These are phyloP conservation scores for Gibbula magus DNA, from an alignment of 2,888 invertebrate species.

Conservation along the genomic window DNA sequence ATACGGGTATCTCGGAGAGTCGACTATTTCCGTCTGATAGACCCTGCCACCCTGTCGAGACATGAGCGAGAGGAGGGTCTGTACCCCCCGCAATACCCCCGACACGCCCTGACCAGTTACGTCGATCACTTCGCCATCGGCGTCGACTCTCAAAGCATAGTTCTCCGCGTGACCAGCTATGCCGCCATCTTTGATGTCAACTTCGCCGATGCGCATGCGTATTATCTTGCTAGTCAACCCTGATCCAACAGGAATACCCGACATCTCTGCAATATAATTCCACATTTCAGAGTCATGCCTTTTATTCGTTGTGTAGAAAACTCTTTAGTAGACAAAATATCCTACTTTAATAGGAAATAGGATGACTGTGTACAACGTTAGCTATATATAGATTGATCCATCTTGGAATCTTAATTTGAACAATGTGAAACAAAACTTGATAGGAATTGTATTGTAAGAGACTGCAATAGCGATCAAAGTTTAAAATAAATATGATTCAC, in stretches of 20 bases:
- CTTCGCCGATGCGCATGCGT: neutral
- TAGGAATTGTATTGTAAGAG: too few relatives aligned
- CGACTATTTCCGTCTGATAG: slow-evolving; percentile 25
- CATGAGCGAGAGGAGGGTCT: slow-evolving; percentile 33
- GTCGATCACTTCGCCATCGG: slow-evolving; percentile 18
- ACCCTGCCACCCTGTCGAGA: slow-evolving; percentile 33
- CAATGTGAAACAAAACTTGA: too few relatives aligned
- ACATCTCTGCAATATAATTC: neutral
- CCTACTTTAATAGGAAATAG: too few relatives aligned
- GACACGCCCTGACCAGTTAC: slow-evolving; percentile 40
- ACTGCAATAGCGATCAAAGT: too few relatives aligned
- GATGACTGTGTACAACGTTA: too few relatives aligned
- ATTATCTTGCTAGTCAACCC: neutral
- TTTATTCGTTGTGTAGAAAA: too few relatives aligned
- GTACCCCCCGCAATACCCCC: slow-evolving; percentile 41
- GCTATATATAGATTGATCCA: too few relatives aligned
- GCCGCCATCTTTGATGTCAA: neutral
- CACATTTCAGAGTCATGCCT: too few relatives aligned
- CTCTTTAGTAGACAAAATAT: too few relatives aligned
- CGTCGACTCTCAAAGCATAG: slow-evolving; percentile 34
- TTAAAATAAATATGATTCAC: too few relatives aligned
- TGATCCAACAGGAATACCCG: neutral
- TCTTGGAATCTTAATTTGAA: too few relatives aligned
- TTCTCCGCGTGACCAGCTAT: slow-evolving; percentile 19
- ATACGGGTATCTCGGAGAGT: too few relatives aligned